A percentile compares a stretch with the other conserved stretches of the same genome.
Conservation (phyloP, 2,797 vertebrate species). For the Takifugu ocellatus region DNA sequence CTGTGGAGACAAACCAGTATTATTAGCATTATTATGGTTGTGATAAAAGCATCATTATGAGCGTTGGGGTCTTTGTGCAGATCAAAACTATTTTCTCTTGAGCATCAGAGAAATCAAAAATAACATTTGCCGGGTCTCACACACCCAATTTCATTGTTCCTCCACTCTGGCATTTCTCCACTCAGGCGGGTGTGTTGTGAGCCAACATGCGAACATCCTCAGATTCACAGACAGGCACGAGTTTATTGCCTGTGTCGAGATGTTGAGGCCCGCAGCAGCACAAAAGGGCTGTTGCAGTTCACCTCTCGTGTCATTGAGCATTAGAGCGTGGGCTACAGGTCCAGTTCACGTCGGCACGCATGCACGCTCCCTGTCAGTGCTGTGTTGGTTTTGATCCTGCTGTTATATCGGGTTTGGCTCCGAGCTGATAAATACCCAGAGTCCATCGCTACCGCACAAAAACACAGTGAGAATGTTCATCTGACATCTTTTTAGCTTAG, state of each 20-base stretch:
- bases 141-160: constrained; percentile 31
- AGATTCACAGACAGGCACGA: constrained; percentile 28
- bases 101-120: constrained; percentile 1
- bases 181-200: constrained; percentile 45
- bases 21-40: too few relatives aligned
- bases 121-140: constrained; percentile 6
- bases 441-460: too few relatives aligned
- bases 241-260: constrained; percentile 30
- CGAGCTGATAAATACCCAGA: constrained; percentile 31
- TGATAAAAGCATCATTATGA: too few relatives aligned
- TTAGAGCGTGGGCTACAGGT: constrained; percentile 59
- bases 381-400: constrained; percentile 44
- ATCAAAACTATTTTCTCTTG: too few relatives aligned
- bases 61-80: too few relatives aligned
- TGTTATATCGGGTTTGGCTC: constrained; percentile 25
- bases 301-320: constrained; percentile 63
- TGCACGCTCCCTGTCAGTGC: constrained; percentile 14
- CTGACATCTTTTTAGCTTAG: neutral
- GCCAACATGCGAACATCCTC: constrained; percentile 31
- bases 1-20: too few relatives aligned
- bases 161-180: constrained; percentile 16
- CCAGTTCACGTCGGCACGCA: constrained; percentile 33
- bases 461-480: neutral
- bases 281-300: constrained; percentile 58
- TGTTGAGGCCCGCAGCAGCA: constrained; percentile 59